These are phyloP conservation scores for Halesus radiatus DNA, from an alignment of 1,140 invertebrate genomes.

Conservation along the genomic window DNA sequence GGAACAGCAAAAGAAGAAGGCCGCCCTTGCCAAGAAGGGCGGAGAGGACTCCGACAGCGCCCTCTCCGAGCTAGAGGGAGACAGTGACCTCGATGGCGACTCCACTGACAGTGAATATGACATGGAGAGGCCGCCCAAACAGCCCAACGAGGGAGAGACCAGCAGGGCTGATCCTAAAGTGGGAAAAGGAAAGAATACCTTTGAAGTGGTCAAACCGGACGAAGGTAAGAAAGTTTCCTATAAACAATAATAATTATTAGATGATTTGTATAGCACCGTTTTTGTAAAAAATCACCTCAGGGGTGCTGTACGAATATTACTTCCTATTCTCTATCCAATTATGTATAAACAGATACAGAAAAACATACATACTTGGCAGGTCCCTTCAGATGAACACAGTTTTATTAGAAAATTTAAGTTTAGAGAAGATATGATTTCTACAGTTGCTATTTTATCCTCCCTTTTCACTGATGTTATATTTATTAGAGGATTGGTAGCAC, in stretches of 20 bases:
- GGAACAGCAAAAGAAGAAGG: constrained; percentile 59
- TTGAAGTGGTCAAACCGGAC: constrained; percentile 78
- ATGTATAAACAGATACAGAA: too few relatives aligned
- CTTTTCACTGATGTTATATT: too few relatives aligned
- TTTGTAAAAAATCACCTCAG: too few relatives aligned
- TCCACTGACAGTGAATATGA: constrained; percentile 76
- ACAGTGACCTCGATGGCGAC: constrained; percentile 66
- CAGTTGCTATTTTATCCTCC: too few relatives aligned
- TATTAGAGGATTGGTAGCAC: too few relatives aligned
- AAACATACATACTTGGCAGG: too few relatives aligned
- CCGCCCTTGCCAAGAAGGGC: constrained; percentile 57
- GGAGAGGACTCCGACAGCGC: constrained; percentile 58
- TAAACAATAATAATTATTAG: neutral
- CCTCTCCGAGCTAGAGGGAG: constrained; percentile 59
- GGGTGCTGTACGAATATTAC: too few relatives aligned
- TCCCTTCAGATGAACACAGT: too few relatives aligned
- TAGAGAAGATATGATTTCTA: too few relatives aligned
- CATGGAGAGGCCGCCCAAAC: constrained; percentile 63
- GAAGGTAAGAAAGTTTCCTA: constrained; percentile 62
- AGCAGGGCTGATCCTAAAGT: constrained; percentile 62
- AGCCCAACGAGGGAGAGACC: constrained; percentile 57
- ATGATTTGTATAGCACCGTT: too few relatives aligned
- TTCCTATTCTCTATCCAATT: too few relatives aligned
- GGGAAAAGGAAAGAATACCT: constrained; percentile 70
- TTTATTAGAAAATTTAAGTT: too few relatives aligned